Percentiles rank a stretch among this genome's conserved stretches.
Conservation (phyloP, 2,113 vertebrate species). For the Sinocyclocheilus grahami region DNA sequence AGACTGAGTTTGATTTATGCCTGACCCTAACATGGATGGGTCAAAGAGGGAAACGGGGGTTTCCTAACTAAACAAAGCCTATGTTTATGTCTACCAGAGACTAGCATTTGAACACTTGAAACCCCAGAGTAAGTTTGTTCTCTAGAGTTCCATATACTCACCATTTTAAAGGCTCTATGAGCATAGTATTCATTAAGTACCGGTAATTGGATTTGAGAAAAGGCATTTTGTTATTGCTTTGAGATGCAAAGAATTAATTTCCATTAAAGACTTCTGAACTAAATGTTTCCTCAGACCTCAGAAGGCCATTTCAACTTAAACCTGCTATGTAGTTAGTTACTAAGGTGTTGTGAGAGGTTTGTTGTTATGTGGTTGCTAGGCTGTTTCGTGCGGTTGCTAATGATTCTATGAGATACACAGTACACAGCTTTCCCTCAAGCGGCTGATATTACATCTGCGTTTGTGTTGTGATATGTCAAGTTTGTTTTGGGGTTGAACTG, state of each 20-base stretch:
- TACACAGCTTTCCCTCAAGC: not conserved
- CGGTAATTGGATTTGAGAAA: not conserved
- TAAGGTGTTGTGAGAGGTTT: not conserved
- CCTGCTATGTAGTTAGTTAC: not conserved
- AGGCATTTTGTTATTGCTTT: not conserved
- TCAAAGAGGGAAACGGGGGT: not conserved
- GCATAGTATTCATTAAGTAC: not conserved
- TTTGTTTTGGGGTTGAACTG: constrained; percentile 24
- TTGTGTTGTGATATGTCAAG: not conserved
- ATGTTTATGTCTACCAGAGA: constrained; percentile 16
- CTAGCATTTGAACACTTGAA: not conserved
- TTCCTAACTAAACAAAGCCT: constrained; percentile 17
- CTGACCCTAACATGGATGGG: not conserved
- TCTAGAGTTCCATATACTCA: not conserved
- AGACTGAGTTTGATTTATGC: not conserved
- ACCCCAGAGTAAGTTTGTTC: not conserved
- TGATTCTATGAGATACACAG: not conserved
- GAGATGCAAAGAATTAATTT: not conserved
- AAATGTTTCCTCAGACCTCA: not conserved
- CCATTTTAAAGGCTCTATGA: not conserved
- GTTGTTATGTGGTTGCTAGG: not conserved
- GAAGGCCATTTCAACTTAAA: not conserved
- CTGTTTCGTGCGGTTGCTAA: not conserved
- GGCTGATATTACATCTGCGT: constrained; percentile 6
- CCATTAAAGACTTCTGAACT: not conserved